These are phyloP conservation scores for Caenorhabditis parvicauda DNA, from an alignment of 2,888 invertebrate genomes.

Conservation along the genomic window DNA sequence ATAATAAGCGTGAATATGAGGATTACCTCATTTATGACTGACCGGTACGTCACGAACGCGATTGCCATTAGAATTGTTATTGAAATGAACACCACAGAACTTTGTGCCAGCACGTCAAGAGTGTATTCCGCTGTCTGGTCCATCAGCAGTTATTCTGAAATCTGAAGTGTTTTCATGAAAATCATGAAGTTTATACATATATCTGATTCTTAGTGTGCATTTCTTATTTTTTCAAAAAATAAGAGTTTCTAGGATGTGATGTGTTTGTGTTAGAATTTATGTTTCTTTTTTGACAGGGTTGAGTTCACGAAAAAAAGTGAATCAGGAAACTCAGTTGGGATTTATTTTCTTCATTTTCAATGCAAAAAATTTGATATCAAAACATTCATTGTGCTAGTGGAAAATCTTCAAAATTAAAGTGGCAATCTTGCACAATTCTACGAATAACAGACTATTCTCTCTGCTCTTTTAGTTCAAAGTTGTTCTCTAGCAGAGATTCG, in stretches of 20 bases:
- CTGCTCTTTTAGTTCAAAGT: too few species aligned
- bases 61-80: constrained; percentile 20
- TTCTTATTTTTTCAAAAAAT: too few species aligned
- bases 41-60: constrained; percentile 31
- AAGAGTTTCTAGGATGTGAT: too few species aligned
- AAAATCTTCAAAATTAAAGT: too few species aligned
- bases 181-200: not conserved
- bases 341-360: too few species aligned
- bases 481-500: too few species aligned
- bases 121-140: constrained; percentile 24
- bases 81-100: constrained; percentile 30
- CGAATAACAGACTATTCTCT: too few species aligned
- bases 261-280: not conserved
- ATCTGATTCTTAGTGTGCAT: too few species aligned
- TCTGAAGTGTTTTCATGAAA: not conserved
- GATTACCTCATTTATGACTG: constrained; percentile 2
- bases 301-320: not conserved
- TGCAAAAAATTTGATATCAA: too few species aligned
- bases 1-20: not conserved
- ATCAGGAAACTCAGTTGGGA: too few species aligned
- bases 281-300: not conserved
- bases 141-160: constrained; percentile 13
- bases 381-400: too few species aligned
- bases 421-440: too few species aligned
- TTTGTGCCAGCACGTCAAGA: constrained; percentile 27